A percentile compares a stretch with the other conserved stretches of the same genome.
phyloP scores from a whole-genome alignment of 2,797 vertebrate species.

The Chaetodon trifasciatus region DNA sequence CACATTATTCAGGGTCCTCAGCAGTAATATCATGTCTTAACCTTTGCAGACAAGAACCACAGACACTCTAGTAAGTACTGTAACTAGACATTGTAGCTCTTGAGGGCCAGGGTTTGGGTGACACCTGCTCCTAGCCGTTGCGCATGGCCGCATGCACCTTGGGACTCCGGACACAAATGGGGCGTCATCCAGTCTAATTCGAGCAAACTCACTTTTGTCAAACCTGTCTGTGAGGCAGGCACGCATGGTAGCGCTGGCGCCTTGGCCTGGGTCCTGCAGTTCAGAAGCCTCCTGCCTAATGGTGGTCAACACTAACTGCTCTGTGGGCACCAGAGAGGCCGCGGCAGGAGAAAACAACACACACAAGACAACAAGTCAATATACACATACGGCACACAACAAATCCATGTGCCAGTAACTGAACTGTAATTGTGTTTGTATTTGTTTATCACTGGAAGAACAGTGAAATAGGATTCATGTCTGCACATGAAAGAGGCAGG shows the following conservation, averaged over 20 bases:
- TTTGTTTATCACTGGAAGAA: constrained; percentile 35
- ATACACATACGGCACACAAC: constrained; percentile 62
- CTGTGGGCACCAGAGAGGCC: constrained; percentile 79
- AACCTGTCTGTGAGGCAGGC: constrained; percentile 87
- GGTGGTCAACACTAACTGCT: constrained; percentile 90
- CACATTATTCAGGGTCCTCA: constrained; percentile 62
- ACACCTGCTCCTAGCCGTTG: constrained; percentile 54
- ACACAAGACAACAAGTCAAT: constrained; percentile 81
- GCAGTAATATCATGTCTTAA: constrained; percentile 32
- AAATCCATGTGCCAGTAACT: constrained; percentile 36
- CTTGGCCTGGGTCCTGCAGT: constrained; percentile 81
- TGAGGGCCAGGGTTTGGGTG: constrained; percentile 73
- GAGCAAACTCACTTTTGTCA: constrained; percentile 90
- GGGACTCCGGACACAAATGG: constrained; percentile 63
- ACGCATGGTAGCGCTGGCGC: constrained; percentile 80
- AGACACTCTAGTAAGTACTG: constrained; percentile 11
- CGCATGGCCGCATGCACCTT: constrained; percentile 82
- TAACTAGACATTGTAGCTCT: constrained; percentile 71
- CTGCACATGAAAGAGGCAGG: constrained; percentile 28
- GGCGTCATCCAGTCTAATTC: constrained; percentile 74
- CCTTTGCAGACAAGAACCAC: constrained; percentile 54
- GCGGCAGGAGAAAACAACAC: constrained; percentile 82
- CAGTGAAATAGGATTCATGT: constrained; percentile 30
- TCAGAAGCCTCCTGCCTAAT: constrained; percentile 87
- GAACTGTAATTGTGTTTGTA: constrained; percentile 38